Evolutionary conservation across 2,113 vertebrate species (phyloP).

Genomic region (Nettapus auritus): DNA sequence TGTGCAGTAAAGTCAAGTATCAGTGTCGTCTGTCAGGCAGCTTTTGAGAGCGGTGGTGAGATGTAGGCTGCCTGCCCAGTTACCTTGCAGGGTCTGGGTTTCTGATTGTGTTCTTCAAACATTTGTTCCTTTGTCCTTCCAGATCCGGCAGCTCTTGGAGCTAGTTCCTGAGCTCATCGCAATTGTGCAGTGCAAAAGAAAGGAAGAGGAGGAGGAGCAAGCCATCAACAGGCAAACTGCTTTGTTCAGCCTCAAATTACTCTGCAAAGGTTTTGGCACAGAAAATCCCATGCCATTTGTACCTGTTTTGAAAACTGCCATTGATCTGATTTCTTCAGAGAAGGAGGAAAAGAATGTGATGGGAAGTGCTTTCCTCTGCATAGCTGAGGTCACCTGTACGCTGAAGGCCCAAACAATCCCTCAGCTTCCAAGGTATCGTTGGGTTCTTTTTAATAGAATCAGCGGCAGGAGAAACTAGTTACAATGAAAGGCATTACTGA

Average conservation of each 20-base stretch:
- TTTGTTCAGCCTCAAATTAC: slow-evolving; percentile 91
- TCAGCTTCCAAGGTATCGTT: slow-evolving; percentile 89
- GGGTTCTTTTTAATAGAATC: background rate
- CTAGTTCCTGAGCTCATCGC: slow-evolving; percentile 83
- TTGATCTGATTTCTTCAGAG: slow-evolving; percentile 78
- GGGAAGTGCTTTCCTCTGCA: slow-evolving; percentile 91
- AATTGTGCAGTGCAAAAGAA: slow-evolving; percentile 76
- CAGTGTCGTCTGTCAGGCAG: background rate
- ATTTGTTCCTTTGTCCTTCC: background rate
- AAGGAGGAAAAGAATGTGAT: slow-evolving; percentile 90
- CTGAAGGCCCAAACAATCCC: slow-evolving; percentile 89
- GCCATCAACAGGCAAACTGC: slow-evolving; percentile 95
- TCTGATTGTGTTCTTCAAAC: background rate
- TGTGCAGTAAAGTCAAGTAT: rapidly evolving
- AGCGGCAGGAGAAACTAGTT: background rate
- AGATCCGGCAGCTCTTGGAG: slow-evolving; percentile 85
- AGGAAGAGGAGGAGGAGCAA: slow-evolving; percentile 82
- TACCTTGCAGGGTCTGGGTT: background rate
- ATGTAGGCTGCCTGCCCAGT: rapidly evolving
- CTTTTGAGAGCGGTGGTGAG: background rate
- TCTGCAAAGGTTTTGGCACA: slow-evolving; percentile 90
- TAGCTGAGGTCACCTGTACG: slow-evolving; percentile 85
- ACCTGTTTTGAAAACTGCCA: slow-evolving; percentile 79
- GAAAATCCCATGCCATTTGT: slow-evolving; percentile 79
- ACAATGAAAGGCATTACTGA: background rate